phyloP scores from a whole-genome alignment of 2,113 vertebrate genomes.

The human region DNA sequence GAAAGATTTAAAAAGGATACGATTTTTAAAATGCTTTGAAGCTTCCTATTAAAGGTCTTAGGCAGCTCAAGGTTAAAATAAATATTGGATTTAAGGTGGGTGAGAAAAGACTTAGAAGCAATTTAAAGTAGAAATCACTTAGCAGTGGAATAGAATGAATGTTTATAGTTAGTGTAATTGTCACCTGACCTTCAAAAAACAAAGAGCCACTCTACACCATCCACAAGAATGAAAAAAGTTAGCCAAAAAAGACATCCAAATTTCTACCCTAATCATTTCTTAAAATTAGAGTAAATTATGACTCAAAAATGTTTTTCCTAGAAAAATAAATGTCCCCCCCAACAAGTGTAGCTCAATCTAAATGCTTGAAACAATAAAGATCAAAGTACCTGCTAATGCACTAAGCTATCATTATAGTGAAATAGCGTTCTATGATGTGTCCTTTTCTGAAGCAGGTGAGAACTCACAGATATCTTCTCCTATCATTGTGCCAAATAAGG shows the following conservation, averaged over 20 bases:
- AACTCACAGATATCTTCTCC: background rate
- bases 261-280: background rate
- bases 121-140: constrained; percentile 76
- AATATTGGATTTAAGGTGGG: constrained; percentile 76
- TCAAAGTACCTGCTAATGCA: background rate
- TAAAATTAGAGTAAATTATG: constrained; percentile 14
- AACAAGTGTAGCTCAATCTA: background rate
- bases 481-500: background rate
- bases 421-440: background rate
- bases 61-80: constrained; percentile 82
- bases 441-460: background rate
- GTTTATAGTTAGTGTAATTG: constrained; percentile 72
- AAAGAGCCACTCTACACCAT: background rate
- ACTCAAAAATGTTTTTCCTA: background rate
- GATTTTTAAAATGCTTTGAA: constrained; percentile 82
- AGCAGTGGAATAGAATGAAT: constrained; percentile 67
- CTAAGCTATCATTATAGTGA: background rate
- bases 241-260: background rate
- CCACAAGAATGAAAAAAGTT: background rate
- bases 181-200: constrained; percentile 77
- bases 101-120: constrained; percentile 74
- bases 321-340: background rate
- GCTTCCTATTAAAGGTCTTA: constrained; percentile 77
- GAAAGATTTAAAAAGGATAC: constrained; percentile 80
- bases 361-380: constrained; percentile 32